These are phyloP conservation scores for Monodelphis domestica DNA, from an alignment of 2,797 vertebrate species.

Conservation along the genomic window DNA sequence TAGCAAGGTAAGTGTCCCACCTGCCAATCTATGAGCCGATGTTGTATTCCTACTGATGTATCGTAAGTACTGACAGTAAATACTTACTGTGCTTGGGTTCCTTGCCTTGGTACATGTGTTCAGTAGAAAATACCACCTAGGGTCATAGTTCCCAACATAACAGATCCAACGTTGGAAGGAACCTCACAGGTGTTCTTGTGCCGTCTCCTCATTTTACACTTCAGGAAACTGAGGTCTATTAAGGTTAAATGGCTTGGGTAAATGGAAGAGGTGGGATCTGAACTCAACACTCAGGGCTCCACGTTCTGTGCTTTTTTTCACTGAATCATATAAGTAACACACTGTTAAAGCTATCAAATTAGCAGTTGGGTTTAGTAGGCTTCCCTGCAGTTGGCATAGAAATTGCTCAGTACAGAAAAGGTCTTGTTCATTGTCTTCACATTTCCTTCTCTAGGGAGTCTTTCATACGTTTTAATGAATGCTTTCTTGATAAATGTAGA, in stretches of 20 bases:
- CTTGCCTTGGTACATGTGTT: not conserved
- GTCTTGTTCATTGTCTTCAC: not conserved
- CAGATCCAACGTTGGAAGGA: not conserved
- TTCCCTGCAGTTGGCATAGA: conserved; percentile 3
- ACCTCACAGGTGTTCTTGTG: not conserved
- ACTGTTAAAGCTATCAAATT: conserved; percentile 5
- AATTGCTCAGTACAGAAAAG: not conserved
- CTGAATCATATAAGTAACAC: not conserved
- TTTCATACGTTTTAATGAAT: conserved; percentile 46
- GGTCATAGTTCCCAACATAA: not conserved
- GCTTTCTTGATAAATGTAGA: conserved; percentile 29
- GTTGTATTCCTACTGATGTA: not conserved
- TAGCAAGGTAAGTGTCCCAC: not conserved
- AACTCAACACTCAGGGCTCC: not conserved
- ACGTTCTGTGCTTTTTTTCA: not conserved
- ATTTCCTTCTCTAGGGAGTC: conserved; percentile 30
- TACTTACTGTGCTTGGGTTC: not conserved
- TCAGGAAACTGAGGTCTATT: conserved; percentile 13
- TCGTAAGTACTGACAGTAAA: not conserved
- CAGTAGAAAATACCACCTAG: not conserved
- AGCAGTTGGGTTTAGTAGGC: not conserved
- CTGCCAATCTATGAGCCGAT: not conserved
- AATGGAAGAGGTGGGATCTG: not conserved
- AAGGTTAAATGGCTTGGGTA: not conserved
- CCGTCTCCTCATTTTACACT: not conserved